phyloP scores from a whole-genome alignment of 2,113 vertebrate species.

The Lepisosteus osseus region DNA sequence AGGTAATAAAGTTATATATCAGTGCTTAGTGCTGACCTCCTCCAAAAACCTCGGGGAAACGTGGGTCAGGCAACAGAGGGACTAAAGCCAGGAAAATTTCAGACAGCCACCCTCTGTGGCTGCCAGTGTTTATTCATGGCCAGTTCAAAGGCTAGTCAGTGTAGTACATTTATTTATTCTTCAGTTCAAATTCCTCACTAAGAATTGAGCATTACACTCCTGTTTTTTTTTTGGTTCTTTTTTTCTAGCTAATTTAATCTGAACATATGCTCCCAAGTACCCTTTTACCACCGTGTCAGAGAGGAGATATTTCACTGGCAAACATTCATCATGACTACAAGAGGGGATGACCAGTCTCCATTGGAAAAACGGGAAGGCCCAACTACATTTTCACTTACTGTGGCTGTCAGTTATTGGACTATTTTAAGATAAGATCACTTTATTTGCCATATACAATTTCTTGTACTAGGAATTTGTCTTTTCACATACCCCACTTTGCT shows the following conservation, averaged over 20 bases:
- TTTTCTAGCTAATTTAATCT: slow-evolving; percentile 20
- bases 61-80: slow-evolving; percentile 13
- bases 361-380: slow-evolving; percentile 12
- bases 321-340: slow-evolving; percentile 7
- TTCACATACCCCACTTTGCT: too few species aligned
- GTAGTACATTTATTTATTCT: slow-evolving; percentile 2
- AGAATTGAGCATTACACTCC: slow-evolving; percentile 10
- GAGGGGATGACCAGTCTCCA: slow-evolving; percentile 19
- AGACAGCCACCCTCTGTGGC: slow-evolving; percentile 1
- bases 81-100: background rate
- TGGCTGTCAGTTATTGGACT: slow-evolving; percentile 13
- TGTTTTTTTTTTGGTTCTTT: slow-evolving; percentile 8
- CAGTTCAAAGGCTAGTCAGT: slow-evolving; percentile 18
- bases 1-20: too few species aligned
- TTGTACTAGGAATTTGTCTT: background rate
- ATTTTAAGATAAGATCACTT: background rate
- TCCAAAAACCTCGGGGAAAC: background rate
- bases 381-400: slow-evolving; percentile 6
- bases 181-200: slow-evolving; percentile 26
- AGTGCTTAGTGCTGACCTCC: too few species aligned
- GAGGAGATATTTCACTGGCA: slow-evolving; percentile 11
- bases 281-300: background rate
- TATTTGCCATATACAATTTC: slow-evolving; percentile 39
- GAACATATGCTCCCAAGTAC: slow-evolving; percentile 14
- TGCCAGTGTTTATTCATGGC: too few species aligned